A percentile compares a stretch with the other conserved stretches of the same genome.
These are phyloP conservation scores for Pungitius pungitius DNA, from an alignment of 2,113 vertebrate species.

Conservation along the genomic window DNA sequence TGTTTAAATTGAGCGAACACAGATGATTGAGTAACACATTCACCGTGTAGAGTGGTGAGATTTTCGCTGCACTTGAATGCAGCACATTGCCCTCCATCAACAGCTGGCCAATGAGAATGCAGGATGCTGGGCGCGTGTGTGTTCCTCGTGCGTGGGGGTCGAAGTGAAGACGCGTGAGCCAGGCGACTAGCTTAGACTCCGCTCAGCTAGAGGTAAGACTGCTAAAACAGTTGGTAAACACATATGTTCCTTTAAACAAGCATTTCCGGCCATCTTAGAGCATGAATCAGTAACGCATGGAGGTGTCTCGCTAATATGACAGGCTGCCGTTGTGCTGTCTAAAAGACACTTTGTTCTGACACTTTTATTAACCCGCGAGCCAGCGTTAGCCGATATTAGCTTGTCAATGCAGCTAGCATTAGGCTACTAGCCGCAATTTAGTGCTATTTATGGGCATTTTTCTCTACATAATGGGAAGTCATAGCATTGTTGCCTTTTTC, in stretches of 20 bases:
- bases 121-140: constrained; percentile 39
- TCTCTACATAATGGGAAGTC: not conserved
- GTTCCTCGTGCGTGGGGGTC: constrained; percentile 40
- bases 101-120: constrained; percentile 53
- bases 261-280: fast-evolving
- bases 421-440: not conserved
- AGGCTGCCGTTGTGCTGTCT: not conserved
- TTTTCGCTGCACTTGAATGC: constrained; percentile 44
- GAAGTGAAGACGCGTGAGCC: constrained; percentile 62
- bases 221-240: not conserved
- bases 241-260: not conserved
- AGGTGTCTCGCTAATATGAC: not conserved
- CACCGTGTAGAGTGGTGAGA: not conserved
- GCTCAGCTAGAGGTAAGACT: constrained; percentile 58
- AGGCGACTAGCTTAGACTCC: constrained; percentile 47
- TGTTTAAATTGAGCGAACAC: not conserved
- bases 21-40: not conserved
- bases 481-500: not conserved
- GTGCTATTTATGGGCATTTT: not conserved
- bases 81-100: constrained; percentile 22
- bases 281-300: fast-evolving
- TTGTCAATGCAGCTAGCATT: constrained; percentile 22
- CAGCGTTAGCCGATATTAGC: constrained; percentile 49
- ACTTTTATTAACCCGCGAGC: constrained; percentile 30
- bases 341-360: not conserved